Evolutionary conservation across 92 coral and sea anemone genomes (phyloP).

Genomic region (Montipora capitata): DNA sequence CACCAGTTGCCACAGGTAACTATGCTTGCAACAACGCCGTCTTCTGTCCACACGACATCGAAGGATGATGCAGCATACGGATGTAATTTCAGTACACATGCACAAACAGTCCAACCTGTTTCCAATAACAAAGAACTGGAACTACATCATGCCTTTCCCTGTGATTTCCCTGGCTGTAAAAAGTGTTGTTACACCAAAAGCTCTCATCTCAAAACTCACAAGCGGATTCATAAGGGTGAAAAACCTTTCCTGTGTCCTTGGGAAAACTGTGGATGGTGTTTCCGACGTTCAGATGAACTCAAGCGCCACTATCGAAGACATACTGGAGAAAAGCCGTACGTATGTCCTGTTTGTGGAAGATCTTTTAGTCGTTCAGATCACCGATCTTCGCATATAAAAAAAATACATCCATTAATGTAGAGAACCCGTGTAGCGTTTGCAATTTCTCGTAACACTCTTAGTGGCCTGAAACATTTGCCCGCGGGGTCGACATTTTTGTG

Average conservation of each 20-base stretch:
- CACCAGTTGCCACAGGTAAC: slow-evolving; percentile 53
- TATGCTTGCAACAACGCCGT: background rate
- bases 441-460: background rate
- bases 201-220: slow-evolving; percentile 85
- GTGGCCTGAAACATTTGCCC: background rate
- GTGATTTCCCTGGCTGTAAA: slow-evolving; percentile 87
- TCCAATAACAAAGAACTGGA: slow-evolving; percentile 24
- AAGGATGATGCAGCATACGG: background rate
- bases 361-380: slow-evolving; percentile 94
- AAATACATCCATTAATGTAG: slow-evolving; percentile 79
- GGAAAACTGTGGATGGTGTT: slow-evolving; percentile 89
- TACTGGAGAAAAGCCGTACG: slow-evolving; percentile 92
- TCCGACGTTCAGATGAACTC: slow-evolving; percentile 89
- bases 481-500: background rate
- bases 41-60: background rate
- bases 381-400: slow-evolving; percentile 86
- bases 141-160: slow-evolving; percentile 58
- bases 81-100: slow-evolving; percentile 4
- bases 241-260: slow-evolving; percentile 93
- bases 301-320: slow-evolving; percentile 91
- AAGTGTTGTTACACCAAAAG: slow-evolving; percentile 84
- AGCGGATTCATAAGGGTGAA: slow-evolving; percentile 85
- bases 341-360: slow-evolving; percentile 92
- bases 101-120: slow-evolving; percentile 13
- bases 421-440: background rate